Percentiles rank a stretch among this genome's conserved stretches.
Evolutionary conservation across 2,888 invertebrate species (phyloP).

Genomic region (Erebia ligea): DNA sequence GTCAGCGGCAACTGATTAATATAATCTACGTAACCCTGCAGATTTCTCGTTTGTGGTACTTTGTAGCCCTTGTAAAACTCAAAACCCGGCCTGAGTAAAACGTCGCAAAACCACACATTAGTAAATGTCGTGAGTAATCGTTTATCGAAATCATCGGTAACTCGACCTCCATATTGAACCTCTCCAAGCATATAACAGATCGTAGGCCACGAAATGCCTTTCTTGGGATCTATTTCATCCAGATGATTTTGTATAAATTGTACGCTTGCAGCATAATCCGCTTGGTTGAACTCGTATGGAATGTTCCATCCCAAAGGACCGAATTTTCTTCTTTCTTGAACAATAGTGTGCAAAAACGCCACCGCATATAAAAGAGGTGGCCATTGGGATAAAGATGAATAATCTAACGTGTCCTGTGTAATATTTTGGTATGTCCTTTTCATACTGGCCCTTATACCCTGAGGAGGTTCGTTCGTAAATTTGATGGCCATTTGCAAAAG

Average conservation of each 20-base stretch:
- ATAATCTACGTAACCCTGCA: conserved; percentile 91
- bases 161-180: conserved; percentile 93
- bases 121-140: conserved; percentile 96
- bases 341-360: conserved; percentile 96
- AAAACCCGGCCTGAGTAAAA: conserved; percentile 92
- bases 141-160: conserved; percentile 98
- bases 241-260: conserved; percentile 98
- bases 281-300: conserved; percentile 98
- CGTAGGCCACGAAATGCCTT: conserved; percentile 98
- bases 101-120: conserved; percentile 97
- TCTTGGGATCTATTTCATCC: conserved; percentile 98
- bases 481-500: conserved; percentile 95
- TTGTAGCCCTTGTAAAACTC: conserved; percentile 97
- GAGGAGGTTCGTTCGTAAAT: conserved; percentile 98
- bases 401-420: conserved; percentile 95
- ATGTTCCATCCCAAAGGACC: conserved; percentile 99
- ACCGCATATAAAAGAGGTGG: conserved; percentile 96
- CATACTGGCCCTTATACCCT: conserved; percentile 95
- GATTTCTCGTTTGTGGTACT: conserved; percentile 92
- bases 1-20: conserved; percentile 92
- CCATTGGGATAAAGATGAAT: conserved; percentile 96
- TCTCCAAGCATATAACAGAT: conserved; percentile 99
- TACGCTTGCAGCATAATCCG: conserved; percentile 97
- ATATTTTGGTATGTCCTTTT: conserved; percentile 96
- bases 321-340: conserved; percentile 97